Percentiles rank a stretch among this genome's conserved stretches.
phyloP scores from a whole-genome alignment of 2,888 invertebrate species.

The Monopis laevigella region DNA sequence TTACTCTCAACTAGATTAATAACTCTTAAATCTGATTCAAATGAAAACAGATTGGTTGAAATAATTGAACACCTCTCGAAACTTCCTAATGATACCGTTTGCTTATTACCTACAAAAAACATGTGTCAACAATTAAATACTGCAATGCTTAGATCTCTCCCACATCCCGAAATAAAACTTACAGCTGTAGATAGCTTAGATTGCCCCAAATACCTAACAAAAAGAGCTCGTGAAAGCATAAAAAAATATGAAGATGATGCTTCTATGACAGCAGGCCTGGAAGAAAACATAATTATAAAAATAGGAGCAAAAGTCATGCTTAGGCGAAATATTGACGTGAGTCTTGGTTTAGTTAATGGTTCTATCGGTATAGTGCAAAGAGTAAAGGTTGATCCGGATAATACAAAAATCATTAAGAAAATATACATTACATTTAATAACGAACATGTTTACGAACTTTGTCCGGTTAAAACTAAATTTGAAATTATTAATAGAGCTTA shows the following conservation, averaged over 20 bases:
- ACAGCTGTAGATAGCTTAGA: constrained; percentile 16
- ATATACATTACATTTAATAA: constrained; percentile 16
- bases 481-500: constrained; percentile 19
- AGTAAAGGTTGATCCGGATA: constrained; percentile 16
- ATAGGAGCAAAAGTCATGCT: constrained; percentile 19
- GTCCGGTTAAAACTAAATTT: constrained; percentile 20
- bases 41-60: background rate
- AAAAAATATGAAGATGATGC: constrained; percentile 20
- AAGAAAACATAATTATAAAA: constrained; percentile 19
- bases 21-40: background rate
- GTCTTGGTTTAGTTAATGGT: constrained; percentile 16
- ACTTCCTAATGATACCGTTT: constrained; percentile 26
- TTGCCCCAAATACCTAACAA: constrained; percentile 16
- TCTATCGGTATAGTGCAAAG: constrained; percentile 15
- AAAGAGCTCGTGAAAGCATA: constrained; percentile 18
- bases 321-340: constrained; percentile 15
- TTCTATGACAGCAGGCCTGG: constrained; percentile 19
- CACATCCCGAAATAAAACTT: constrained; percentile 14
- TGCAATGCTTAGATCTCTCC: constrained; percentile 23
- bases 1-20: background rate
- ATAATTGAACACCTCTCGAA: background rate
- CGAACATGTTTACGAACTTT: constrained; percentile 13
- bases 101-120: constrained; percentile 25
- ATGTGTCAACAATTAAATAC: constrained; percentile 26
- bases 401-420: constrained; percentile 16